phyloP scores from a whole-genome alignment of 2,888 invertebrate species.

The Exephanes ischioxanthus region DNA sequence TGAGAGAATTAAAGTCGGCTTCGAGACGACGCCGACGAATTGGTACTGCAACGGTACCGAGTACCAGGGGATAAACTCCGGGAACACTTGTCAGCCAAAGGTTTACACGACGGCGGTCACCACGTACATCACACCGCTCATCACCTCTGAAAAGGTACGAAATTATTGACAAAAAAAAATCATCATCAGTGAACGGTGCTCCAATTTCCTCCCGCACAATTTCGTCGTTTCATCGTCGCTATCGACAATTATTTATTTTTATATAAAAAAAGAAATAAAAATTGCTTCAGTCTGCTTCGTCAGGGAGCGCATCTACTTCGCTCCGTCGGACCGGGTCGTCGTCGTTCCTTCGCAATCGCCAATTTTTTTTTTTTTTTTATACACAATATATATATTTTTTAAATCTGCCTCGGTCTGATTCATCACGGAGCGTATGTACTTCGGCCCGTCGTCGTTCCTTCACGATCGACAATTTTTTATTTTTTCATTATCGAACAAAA shows the following conservation, averaged over 20 bases:
- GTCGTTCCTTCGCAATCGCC: neutral
- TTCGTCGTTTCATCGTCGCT: neutral
- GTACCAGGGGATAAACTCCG: conserved; percentile 73
- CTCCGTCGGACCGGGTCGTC: neutral
- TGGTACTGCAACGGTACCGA: conserved; percentile 77
- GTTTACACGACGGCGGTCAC: conserved; percentile 84
- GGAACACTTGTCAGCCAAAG: conserved; percentile 76
- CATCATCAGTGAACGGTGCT: neutral
- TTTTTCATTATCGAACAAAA: no score
- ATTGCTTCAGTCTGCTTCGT: neutral
- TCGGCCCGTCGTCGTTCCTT: neutral
- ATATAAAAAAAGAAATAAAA: no score
- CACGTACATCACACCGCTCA: conserved; percentile 84
- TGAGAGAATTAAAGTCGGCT: conserved; percentile 66
- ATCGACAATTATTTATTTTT: no score
- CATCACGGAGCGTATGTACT: neutral
- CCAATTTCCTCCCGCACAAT: no score
- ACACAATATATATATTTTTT: no score
- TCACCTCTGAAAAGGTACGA: conserved; percentile 84
- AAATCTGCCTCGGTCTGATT: neutral
- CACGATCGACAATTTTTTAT: no score
- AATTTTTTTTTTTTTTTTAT: neutral
- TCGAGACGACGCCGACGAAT: conserved; percentile 70
- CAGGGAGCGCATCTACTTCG: neutral
- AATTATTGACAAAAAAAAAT: conserved; percentile 1